Base-by-base conservation (phyloP, 2,113 vertebrate genomes). In the Forbesichthys agassizii region DNA sequence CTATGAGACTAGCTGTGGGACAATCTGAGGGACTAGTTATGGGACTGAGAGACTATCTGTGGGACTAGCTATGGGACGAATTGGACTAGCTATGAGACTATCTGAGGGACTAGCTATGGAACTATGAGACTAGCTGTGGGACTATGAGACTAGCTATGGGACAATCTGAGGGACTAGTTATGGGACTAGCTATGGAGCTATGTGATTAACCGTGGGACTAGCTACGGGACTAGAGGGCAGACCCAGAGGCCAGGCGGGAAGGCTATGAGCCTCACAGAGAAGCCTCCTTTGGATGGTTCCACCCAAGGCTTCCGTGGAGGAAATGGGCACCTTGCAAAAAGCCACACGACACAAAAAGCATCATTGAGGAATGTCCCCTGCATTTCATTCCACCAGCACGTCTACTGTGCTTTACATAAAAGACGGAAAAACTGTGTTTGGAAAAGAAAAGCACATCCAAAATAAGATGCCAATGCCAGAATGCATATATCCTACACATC, bases 261-360 rank as follows among this genome's bases (percentile, higher is more conserved):
- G 64, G 78, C 80, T 75, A 60, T 60, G 68, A 27, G 77, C 75
- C 66, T 71, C 4, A 61, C 64, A 48, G 61, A 72, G 79, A 66
- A 70, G 75, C 79, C 69, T 86, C 77, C 55, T 70, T 36, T 9
- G 67, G 53, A 74, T 71, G 89, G 87, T 69, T 90, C 89, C 90
- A 80, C 88, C 91, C 91, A 87, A 86, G 48, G 46, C 67, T 82
- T 78, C 52, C 61, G 79, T 66, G 3, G 49, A 63, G 77, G 74
- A 91, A 92, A 92, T 90, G 86, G 89, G 84, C 88, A 87, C 90
- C 83, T 88, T 89, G 75, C 42, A 63, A 87, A 92, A 92, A 92
- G 87, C 91, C 91, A 91, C 91, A 91, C 80, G 83, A 89, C 89
- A 88, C 83, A 86, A 88, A 90, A 90, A 90, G 85, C 85, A 81